Percentiles rank a stretch among this genome's conserved stretches.
These are phyloP conservation scores for Drosophila mimetica DNA, from an alignment of 2,888 invertebrate genomes.

Conservation along the genomic window DNA sequence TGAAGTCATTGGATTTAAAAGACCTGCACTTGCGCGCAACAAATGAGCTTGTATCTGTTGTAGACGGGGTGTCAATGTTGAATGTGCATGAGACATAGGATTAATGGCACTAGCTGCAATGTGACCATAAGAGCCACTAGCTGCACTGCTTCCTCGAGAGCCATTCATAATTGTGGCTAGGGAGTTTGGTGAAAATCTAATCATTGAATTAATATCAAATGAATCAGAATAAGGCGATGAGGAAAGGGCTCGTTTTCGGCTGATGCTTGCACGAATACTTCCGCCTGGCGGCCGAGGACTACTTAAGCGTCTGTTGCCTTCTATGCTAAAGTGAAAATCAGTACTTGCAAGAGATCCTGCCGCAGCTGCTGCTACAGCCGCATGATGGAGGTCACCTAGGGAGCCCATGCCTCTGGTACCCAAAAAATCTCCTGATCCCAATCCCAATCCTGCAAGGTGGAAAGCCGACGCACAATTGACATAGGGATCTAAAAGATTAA, in stretches of 20 bases:
- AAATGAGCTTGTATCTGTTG: conserved; percentile 93
- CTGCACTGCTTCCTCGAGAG: conserved; percentile 90
- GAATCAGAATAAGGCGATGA: conserved; percentile 98
- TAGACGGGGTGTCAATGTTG: conserved; percentile 87
- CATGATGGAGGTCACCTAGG: conserved; percentile 86
- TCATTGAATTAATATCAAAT: conserved; percentile 97
- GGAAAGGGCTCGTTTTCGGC: conserved; percentile 96
- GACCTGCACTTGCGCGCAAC: conserved; percentile 86
- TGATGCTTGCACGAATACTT: conserved; percentile 87
- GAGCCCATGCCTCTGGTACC: conserved; percentile 85
- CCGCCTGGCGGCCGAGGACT: conserved; percentile 87
- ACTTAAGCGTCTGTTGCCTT: conserved; percentile 89
- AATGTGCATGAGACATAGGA: conserved; percentile 88
- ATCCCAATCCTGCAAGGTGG: conserved; percentile 86
- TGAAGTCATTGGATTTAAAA: conserved; percentile 82
- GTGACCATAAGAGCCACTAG: conserved; percentile 98
- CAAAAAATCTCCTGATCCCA: conserved; percentile 87
- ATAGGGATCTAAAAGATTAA: conserved; percentile 71
- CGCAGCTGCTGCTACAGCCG: conserved; percentile 79
- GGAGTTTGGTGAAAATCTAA: conserved; percentile 97
- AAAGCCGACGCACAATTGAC: conserved; percentile 77
- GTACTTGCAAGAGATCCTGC: conserved; percentile 91
- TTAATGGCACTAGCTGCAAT: conserved; percentile 97
- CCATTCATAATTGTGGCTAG: conserved; percentile 92
- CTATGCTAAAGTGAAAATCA: conserved; percentile 95